phyloP scores from a whole-genome alignment of 2,888 invertebrate genomes.

The Drosophila greeni region DNA sequence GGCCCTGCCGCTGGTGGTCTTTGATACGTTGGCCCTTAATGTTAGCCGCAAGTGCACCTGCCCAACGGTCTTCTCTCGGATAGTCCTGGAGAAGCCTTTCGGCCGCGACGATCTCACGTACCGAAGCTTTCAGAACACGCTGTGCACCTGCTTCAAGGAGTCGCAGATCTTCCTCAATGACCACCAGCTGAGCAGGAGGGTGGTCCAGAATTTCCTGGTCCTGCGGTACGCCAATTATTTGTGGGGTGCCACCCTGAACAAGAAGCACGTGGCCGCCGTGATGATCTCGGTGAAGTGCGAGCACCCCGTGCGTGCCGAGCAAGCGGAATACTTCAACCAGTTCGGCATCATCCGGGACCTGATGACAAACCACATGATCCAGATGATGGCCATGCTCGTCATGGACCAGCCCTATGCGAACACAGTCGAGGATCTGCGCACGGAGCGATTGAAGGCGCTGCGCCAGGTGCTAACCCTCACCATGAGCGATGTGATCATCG shows the following conservation, averaged over 20 bases:
- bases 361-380: slow-evolving; percentile 63
- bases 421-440: slow-evolving; percentile 51
- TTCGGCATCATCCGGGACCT: slow-evolving; percentile 61
- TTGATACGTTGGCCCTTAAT: slow-evolving; percentile 53
- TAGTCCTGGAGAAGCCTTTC: slow-evolving; percentile 63
- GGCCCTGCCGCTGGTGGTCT: slow-evolving; percentile 50
- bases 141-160: slow-evolving; percentile 60
- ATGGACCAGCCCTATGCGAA: slow-evolving; percentile 61
- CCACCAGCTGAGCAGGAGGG: slow-evolving; percentile 51
- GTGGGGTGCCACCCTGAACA: slow-evolving; percentile 61
- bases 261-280: slow-evolving; percentile 50
- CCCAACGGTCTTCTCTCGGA: slow-evolving; percentile 50
- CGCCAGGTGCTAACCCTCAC: slow-evolving; percentile 43
- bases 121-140: slow-evolving; percentile 44
- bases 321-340: slow-evolving; percentile 58
- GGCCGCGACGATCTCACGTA: slow-evolving; percentile 50
- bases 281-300: slow-evolving; percentile 60
- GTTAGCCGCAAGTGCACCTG: slow-evolving; percentile 50
- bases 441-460: slow-evolving; percentile 53
- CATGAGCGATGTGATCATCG: slow-evolving; percentile 51
- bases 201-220: slow-evolving; percentile 55
- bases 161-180: slow-evolving; percentile 64
- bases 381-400: slow-evolving; percentile 51
- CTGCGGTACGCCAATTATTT: slow-evolving; percentile 56
- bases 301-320: slow-evolving; percentile 38